phyloP scores from a whole-genome alignment of 2,113 vertebrate genomes.

The human (Homo sapiens) region DNA sequence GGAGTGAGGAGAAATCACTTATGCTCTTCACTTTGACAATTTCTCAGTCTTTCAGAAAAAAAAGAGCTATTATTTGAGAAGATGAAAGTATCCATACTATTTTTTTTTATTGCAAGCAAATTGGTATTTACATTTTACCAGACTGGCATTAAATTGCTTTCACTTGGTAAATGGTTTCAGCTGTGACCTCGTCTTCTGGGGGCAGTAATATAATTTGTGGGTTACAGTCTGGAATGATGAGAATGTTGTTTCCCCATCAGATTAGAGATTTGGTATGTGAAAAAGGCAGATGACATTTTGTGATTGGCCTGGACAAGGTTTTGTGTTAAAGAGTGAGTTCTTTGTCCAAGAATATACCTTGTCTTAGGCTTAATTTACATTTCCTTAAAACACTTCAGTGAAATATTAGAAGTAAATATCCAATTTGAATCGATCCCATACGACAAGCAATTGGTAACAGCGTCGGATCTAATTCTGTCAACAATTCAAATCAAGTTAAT shows the following conservation, averaged over 20 bases:
- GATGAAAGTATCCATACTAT: not conserved
- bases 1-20: not conserved
- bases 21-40: not conserved
- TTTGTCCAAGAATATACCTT: not conserved
- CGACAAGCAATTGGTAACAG: not conserved
- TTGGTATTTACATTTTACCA: not conserved
- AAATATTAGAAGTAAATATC: not conserved
- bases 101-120: not conserved
- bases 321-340: not conserved
- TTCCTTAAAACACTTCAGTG: not conserved
- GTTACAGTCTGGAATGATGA: not conserved
- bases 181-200: not conserved
- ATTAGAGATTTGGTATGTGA: not conserved
- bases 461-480: not conserved
- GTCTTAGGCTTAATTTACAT: not conserved
- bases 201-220: not conserved
- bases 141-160: slow-evolving; percentile 12
- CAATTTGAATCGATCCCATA: not conserved
- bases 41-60: not conserved
- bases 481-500: not conserved
- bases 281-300: not conserved
- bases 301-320: not conserved
- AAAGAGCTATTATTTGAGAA: not conserved
- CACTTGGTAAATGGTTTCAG: slow-evolving; percentile 25
- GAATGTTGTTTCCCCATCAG: not conserved